phyloP scores from a whole-genome alignment of 2,113 vertebrate genomes.

The Cebus imitator region DNA sequence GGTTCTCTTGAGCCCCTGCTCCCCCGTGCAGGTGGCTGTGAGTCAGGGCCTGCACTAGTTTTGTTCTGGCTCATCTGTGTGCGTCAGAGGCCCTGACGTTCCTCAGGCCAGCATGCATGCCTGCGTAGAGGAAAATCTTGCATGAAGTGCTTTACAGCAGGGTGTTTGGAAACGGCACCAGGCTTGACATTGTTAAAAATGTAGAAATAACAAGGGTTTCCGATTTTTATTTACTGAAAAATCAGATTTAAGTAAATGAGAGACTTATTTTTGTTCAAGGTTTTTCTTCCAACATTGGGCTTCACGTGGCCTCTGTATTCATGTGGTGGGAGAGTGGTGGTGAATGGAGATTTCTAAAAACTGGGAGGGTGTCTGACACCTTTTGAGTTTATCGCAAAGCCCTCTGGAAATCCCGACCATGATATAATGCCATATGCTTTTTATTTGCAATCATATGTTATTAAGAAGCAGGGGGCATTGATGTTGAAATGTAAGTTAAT shows the following conservation, averaged over 20 bases:
- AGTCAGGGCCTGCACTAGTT: rapidly evolving
- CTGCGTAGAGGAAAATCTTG: neutral
- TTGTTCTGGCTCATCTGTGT: neutral
- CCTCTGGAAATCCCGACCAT: neutral
- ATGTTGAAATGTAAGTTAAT: neutral
- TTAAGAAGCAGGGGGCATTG: neutral
- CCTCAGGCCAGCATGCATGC: too few species aligned
- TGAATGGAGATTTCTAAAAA: neutral
- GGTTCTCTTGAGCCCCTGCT: neutral
- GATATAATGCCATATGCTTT: neutral
- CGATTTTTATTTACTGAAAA: neutral
- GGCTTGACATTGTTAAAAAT: neutral
- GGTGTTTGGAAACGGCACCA: rapidly evolving
- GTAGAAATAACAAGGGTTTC: neutral
- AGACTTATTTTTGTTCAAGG: neutral
- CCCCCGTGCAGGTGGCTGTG: neutral
- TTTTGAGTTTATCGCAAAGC: neutral
- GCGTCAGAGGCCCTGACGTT: too few species aligned
- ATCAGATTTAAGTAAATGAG: neutral
- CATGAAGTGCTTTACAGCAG: neutral
- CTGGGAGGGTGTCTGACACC: rapidly evolving
- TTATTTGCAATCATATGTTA: neutral
- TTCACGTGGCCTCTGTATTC: neutral
- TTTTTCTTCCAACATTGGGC: neutral
- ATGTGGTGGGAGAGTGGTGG: too few species aligned